Conservation (phyloP, 2,113 vertebrate species). For the Cinclus mexicanus region DNA sequence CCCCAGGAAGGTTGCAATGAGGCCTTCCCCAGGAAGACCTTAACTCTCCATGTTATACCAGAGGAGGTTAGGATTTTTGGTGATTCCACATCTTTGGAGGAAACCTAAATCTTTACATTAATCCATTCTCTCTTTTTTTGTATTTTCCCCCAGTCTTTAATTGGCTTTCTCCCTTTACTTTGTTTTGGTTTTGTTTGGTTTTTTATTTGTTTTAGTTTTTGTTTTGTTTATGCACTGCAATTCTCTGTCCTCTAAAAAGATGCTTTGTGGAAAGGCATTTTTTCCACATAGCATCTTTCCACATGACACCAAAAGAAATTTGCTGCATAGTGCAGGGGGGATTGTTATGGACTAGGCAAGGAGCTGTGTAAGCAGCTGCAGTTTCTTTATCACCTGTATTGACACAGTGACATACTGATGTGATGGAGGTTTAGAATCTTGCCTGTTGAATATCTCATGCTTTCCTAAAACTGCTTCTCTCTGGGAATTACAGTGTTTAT, state of each 20-base stretch:
- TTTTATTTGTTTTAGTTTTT: not conserved
- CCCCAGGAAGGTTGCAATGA: not conserved
- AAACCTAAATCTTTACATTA: not conserved
- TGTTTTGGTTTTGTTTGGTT: too few relatives aligned
- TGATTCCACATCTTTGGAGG: not conserved
- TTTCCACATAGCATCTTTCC: not conserved
- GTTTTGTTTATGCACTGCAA: not conserved
- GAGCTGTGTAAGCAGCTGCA: not conserved
- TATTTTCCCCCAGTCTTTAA: not conserved
- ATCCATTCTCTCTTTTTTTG: not conserved
- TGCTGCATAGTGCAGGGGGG: not conserved
- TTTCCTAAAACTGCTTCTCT: not conserved
- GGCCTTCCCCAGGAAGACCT: too few relatives aligned
- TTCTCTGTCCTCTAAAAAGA: not conserved
- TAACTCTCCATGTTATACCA: not conserved
- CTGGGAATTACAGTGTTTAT: constrained; percentile 5
- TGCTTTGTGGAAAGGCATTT: not conserved
- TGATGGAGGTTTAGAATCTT: not conserved
- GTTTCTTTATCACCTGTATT: not conserved
- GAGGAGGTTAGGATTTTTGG: not conserved
- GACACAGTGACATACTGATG: not conserved
- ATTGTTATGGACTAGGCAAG: not conserved
- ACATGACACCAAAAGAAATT: not conserved
- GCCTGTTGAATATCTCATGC: not conserved
- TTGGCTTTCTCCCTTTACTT: not conserved